Conservation (phyloP, 2,888 invertebrate species). For the Eupeodes luniger region DNA sequence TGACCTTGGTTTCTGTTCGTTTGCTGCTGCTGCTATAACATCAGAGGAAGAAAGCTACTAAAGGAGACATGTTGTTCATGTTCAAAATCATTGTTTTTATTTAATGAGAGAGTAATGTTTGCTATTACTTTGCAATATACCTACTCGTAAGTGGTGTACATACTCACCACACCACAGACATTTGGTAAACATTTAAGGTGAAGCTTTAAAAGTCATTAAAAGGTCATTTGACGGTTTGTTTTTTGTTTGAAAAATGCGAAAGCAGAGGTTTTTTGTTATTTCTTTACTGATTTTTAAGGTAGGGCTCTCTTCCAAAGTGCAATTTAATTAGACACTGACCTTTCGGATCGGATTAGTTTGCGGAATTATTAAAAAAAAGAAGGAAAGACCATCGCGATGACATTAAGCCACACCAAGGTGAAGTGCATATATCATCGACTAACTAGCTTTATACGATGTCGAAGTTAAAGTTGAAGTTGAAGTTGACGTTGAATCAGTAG, state of each 20-base stretch:
- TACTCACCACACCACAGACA: slow-evolving; percentile 29
- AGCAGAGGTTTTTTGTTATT: neutral
- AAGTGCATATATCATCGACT: slow-evolving; percentile 48
- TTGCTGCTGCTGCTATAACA: neutral
- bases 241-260: slow-evolving; percentile 31
- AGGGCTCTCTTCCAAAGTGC: slow-evolving; percentile 41
- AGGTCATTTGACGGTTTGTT: slow-evolving; percentile 13
- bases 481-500: neutral
- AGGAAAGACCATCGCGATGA: slow-evolving; percentile 18
- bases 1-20: slow-evolving; percentile 36
- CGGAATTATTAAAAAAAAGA: neutral
- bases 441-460: neutral
- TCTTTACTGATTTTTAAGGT: slow-evolving; percentile 15
- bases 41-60: slow-evolving; percentile 5
- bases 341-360: slow-evolving; percentile 32
- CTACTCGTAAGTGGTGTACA: neutral
- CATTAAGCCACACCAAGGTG: slow-evolving; percentile 54
- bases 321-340: slow-evolving; percentile 58
- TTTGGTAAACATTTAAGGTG: slow-evolving; percentile 57
- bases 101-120: slow-evolving; percentile 17
- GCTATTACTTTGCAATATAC: slow-evolving; percentile 17
- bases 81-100: neutral
- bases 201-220: slow-evolving; percentile 56
- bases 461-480: too few relatives aligned
- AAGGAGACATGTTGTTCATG: neutral